Percentiles rank a stretch among this genome's conserved stretches.
Conservation (phyloP, 1,140 invertebrate species). For the Ips nitidus region DNA sequence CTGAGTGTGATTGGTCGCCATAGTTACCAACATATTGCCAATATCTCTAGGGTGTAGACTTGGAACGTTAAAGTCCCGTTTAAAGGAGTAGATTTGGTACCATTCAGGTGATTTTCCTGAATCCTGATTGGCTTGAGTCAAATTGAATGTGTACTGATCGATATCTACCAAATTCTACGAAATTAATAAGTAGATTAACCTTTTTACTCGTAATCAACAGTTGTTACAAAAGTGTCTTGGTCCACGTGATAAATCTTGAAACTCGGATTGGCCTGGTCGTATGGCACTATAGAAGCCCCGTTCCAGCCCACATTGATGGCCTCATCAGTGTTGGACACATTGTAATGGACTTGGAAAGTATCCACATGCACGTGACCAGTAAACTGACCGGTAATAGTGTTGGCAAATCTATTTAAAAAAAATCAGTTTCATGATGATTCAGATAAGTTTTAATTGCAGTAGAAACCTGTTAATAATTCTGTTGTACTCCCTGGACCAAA, state of each 20-base stretch:
- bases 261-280: conserved; percentile 72
- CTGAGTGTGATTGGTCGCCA: conserved; percentile 52
- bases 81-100: conserved; percentile 70
- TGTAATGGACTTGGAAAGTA: conserved; percentile 70
- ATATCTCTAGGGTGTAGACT: conserved; percentile 55
- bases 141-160: conserved; percentile 69
- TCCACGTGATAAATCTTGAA: conserved; percentile 77
- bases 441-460: neutral
- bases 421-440: neutral
- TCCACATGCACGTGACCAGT: conserved; percentile 81
- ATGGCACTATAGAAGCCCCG: conserved; percentile 71
- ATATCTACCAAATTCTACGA: conserved; percentile 25
- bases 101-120: conserved; percentile 59
- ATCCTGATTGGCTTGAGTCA: conserved; percentile 72
- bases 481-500: conserved; percentile 69
- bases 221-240: conserved; percentile 59
- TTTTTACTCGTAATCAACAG: conserved; percentile 41
- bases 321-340: conserved; percentile 46
- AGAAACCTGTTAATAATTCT: conserved; percentile 54
- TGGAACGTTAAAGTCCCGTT: conserved; percentile 60
- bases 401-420: conserved; percentile 49
- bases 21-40: conserved; percentile 55
- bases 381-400: conserved; percentile 74
- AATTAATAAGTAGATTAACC: neutral
- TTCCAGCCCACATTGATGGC: conserved; percentile 73